Evolutionary conservation across 2,888 invertebrate species (phyloP), one percentile per base, ranked within the genome.

Genomic region (Orthonychiurus folsomi): DNA sequence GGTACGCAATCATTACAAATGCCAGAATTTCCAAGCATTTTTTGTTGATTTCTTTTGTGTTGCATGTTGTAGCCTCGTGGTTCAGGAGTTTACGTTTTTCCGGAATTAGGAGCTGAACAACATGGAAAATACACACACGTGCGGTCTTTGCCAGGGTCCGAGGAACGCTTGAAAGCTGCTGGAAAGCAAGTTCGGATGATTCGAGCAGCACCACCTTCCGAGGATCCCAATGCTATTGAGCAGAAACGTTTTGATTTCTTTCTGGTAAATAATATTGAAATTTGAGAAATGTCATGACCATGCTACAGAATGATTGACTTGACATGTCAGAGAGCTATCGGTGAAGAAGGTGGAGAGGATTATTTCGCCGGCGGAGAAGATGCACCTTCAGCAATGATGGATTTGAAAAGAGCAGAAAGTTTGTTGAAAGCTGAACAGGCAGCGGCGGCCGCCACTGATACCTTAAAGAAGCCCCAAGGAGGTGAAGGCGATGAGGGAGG

Each of bases 11-110:
- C 27, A 20, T 28, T 52, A 20, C 5, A 52, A 52, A 28, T 28
- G n/a, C 15, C 18, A 3, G 5, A n/a, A 57, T 3, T 12, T 20
- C 3, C 57, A 3, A 28, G n/a, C n/a, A n/a, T n/a, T n/a, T n/a
- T n/a, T n/a, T n/a, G 37, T 57, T 3, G 2, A 20, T 24, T 21
- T 15, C 2, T 25, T 18, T 50, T 59, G 23, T 21, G 12, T 15
- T 37, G 25, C 47, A 37, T 37, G n/a, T 27, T 52, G 12, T 58
- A 79, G 75, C 87, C 88, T 0, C 83, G 82, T 71, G 89, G 89
- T 0, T 81, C 83, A 0, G 88, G 88, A 0, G 86, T 87, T 62
- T 89, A 86, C 73, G 84, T 85, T 2, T 89, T 89, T 71, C 65
- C 66, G 0, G 85, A 88, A 67, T 83, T 84, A n/a, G 83, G 84